Evolutionary conservation across 2,888 invertebrate species (phyloP), one percentile per base, ranked within the genome.

Genomic region (Leucozona laternaria): DNA sequence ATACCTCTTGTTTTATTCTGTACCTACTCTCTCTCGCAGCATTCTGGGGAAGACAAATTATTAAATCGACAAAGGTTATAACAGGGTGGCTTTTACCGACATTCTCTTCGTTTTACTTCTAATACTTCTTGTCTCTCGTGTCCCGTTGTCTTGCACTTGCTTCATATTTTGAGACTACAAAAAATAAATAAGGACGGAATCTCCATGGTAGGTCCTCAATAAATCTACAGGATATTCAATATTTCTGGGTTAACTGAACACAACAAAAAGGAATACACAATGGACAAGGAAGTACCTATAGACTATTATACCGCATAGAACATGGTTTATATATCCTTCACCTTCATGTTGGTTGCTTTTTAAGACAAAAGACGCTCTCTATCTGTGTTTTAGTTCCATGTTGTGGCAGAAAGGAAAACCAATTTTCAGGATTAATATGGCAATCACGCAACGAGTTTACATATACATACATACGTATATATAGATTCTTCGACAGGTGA

Each of bases 391-490:
- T 45, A 78, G 82, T 64, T 82, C 45, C 81, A 75, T 86, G 82
- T 79, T 86, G 81, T 79, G 78, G 86, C 43, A 71, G 75, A 81
- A 79, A 77, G 86, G 86, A 82, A 86, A 86, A 86, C 78, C 86
- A 86, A 86, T 86, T 86, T 86, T 55, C 86, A 82, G 82, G 82
- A 86, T 86, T 86, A 86, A 86, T 86, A 86, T 79, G 86, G 86
- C 86, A 86, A 86, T 82, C 86, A 86, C 86, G 86, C 86, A 86
- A 82, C 57, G 75, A 79, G 66, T 75, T 70, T 82, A 60, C 60
- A 20, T 60, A 20, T 60, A 58, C 20, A 76, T 31, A 31, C 10
- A 7, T 31, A 31, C 4, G n/a, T 0, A 2, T 31, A 28, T 31
- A 43, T 82, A 79, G 78, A 86, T 75, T 75, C 86, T 79, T 82